phyloP scores from a whole-genome alignment of 2,797 vertebrate species.

The Sebastes variabilis region DNA sequence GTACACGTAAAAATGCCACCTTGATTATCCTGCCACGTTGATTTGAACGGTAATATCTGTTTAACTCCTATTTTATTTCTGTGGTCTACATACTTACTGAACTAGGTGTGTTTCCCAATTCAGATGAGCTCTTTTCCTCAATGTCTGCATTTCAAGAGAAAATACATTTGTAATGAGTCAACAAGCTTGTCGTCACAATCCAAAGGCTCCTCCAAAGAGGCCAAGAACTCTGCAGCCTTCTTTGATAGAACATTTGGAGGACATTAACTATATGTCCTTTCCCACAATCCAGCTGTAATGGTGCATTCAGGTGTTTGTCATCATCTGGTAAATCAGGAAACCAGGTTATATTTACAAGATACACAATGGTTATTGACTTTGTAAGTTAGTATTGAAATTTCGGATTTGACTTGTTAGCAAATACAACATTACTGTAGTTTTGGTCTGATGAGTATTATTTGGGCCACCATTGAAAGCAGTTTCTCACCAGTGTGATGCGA shows the following conservation, averaged over 20 bases:
- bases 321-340: neutral
- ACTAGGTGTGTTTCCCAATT: neutral
- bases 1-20: too few relatives aligned
- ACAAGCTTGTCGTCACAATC: neutral
- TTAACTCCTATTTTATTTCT: too few relatives aligned
- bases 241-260: neutral
- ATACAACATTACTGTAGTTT: neutral
- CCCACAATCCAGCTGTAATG: neutral
- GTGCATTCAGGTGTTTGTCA: neutral
- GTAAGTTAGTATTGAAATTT: neutral
- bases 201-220: neutral
- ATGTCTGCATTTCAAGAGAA: neutral
- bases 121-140: neutral
- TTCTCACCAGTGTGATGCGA: too few relatives aligned
- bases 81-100: neutral
- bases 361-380: neutral
- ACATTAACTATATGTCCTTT: neutral
- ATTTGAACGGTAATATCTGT: too few relatives aligned
- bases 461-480: neutral
- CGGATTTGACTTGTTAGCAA: neutral
- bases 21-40: too few relatives aligned
- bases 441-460: neutral
- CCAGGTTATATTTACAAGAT: neutral
- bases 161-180: neutral
- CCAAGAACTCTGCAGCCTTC: neutral